phyloP scores from a whole-genome alignment of 2,113 vertebrate species.

The Toxotes jaculatrix region DNA sequence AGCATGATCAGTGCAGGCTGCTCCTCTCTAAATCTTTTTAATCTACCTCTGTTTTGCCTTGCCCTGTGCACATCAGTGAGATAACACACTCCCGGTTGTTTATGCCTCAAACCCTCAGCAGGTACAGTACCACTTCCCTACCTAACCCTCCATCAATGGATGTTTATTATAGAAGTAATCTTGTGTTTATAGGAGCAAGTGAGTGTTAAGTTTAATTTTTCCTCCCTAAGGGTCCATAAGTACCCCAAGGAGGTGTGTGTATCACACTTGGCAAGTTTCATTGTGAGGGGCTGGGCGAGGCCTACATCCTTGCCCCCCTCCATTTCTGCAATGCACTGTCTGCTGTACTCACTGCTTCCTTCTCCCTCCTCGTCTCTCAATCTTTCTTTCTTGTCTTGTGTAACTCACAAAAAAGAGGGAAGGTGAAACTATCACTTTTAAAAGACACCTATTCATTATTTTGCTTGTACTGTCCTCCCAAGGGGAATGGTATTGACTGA shows the following conservation, averaged over 20 bases:
- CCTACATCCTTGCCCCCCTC: background rate
- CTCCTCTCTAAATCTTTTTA: slow-evolving; percentile 21
- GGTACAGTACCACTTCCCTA: slow-evolving; percentile 6
- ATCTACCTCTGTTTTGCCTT: slow-evolving; percentile 13
- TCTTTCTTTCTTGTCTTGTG: background rate
- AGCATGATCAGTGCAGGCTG: background rate
- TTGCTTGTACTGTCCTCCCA: slow-evolving; percentile 31
- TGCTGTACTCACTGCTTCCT: background rate
- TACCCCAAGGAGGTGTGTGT: background rate
- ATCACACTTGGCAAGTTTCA: slow-evolving; percentile 9
- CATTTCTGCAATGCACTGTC: background rate
- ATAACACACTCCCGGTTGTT: slow-evolving; percentile 10
- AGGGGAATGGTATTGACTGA: slow-evolving; percentile 42
- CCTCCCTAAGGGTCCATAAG: background rate
- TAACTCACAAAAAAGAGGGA: background rate
- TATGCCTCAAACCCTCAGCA: slow-evolving; percentile 23
- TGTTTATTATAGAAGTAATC: slow-evolving; percentile 9
- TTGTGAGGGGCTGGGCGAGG: background rate
- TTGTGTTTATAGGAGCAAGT: slow-evolving; percentile 2
- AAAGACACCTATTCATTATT: slow-evolving; percentile 53
- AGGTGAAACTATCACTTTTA: slow-evolving; percentile 38
- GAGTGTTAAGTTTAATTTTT: slow-evolving; percentile 30
- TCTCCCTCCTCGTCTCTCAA: background rate
- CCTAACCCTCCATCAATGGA: background rate
- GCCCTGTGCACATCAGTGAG: background rate